These are phyloP conservation scores for Dipodomys merriami DNA, from an alignment of 2,113 vertebrate species.

Conservation along the genomic window DNA sequence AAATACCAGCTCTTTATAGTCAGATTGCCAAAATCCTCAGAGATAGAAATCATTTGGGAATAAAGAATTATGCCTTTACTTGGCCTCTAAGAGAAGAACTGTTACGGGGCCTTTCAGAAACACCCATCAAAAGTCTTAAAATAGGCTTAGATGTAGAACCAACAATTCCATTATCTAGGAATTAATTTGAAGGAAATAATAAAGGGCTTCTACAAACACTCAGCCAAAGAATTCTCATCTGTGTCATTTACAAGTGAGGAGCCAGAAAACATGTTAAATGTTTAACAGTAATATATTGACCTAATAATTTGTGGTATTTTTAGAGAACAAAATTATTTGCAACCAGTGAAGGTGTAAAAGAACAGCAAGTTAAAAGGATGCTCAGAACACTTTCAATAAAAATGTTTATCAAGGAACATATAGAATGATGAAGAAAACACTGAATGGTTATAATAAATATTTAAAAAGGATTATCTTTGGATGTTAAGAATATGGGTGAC, in stretches of 20 bases:
- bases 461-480: too few species aligned
- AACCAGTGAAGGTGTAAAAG: not conserved
- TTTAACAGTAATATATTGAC: not conserved
- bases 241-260: too few species aligned
- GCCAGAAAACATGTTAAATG: not conserved
- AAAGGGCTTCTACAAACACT: too few species aligned
- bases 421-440: too few species aligned
- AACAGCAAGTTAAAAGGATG: slow-evolving; percentile 5
- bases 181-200: too few species aligned
- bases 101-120: not conserved
- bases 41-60: not conserved
- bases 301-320: slow-evolving; percentile 14
- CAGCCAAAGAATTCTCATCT: too few species aligned
- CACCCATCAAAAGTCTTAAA: too few species aligned
- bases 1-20: not conserved
- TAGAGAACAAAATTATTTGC: not conserved
- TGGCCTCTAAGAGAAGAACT: not conserved
- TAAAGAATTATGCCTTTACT: not conserved
- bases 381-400: not conserved
- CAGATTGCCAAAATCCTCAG: slow-evolving; percentile 31
- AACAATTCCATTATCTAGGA: too few species aligned
- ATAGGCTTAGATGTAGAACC: too few species aligned
- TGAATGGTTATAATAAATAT: too few species aligned
- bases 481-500: too few species aligned
- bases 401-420: too few species aligned